Evolutionary conservation across 2,797 vertebrate species (phyloP).

Genomic region (Xiphorhynchus erythropygius): DNA sequence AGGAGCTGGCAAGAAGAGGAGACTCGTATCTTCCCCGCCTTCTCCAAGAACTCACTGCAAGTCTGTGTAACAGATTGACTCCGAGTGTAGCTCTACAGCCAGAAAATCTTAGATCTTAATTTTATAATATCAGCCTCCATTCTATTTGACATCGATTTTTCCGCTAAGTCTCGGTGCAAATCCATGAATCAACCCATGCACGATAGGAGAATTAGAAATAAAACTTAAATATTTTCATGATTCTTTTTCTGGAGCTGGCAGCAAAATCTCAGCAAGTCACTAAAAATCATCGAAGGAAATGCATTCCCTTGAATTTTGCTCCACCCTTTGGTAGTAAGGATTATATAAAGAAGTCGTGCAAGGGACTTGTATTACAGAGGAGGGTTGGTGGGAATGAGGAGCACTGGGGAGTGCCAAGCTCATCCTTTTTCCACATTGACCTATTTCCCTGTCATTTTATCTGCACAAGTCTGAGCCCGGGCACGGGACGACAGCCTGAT

Average conservation of each 20-base stretch:
- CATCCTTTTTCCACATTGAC: neutral
- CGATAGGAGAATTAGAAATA: neutral
- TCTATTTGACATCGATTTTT: constrained; percentile 40
- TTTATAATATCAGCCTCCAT: neutral
- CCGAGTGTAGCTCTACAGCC: accelerated
- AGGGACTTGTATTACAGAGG: neutral
- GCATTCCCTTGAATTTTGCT: constrained; percentile 9
- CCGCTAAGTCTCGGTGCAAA: neutral
- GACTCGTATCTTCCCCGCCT: accelerated
- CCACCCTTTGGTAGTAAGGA: neutral
- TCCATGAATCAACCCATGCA: neutral
- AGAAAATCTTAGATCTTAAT: constrained; percentile 30
- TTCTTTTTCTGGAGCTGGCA: neutral
- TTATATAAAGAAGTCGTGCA: neutral
- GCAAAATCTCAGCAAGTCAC: neutral
- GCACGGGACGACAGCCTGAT: neutral
- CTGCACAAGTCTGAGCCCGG: neutral
- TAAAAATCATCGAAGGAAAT: accelerated
- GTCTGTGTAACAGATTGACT: neutral
- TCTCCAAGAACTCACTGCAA: accelerated
- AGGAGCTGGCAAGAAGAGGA: neutral
- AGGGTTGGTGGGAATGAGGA: constrained; percentile 1
- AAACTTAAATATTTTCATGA: neutral
- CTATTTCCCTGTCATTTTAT: neutral
- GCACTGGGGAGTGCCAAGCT: neutral